phyloP scores from a whole-genome alignment of 2,113 vertebrate genomes.

The Ceuthmochares aereus region DNA sequence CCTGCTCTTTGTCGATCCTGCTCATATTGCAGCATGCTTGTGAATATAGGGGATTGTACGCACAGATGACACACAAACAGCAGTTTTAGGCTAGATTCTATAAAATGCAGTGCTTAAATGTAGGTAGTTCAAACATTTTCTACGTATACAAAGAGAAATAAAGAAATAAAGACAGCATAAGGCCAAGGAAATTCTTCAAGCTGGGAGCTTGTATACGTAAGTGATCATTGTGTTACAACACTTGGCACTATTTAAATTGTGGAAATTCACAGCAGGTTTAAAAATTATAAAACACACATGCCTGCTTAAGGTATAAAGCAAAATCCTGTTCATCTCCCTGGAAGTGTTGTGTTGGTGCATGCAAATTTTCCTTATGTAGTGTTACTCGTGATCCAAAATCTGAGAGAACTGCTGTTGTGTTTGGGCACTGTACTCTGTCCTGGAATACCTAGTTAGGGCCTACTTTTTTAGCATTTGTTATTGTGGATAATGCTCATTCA shows the following conservation, averaged over 20 bases:
- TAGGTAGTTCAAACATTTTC: constrained; percentile 1
- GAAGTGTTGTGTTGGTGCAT: neutral
- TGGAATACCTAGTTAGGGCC: neutral
- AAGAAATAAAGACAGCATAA: neutral
- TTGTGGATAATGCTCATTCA: neutral
- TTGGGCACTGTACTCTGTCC: neutral
- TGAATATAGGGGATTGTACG: neutral
- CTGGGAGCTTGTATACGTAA: neutral
- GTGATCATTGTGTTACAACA: neutral
- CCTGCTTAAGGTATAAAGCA: neutral
- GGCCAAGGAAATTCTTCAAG: neutral
- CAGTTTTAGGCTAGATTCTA: neutral
- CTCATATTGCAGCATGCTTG: neutral
- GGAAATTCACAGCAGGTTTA: neutral
- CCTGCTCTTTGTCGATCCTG: neutral
- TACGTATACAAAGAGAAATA: neutral
- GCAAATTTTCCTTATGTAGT: neutral
- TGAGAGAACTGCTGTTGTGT: neutral
- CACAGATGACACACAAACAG: neutral
- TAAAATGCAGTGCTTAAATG: neutral
- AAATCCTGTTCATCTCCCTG: neutral
- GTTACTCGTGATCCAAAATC: neutral
- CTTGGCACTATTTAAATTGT: neutral
- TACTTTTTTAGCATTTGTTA: neutral
- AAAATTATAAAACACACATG: neutral